Evolutionary conservation across 2,888 invertebrate species (phyloP).

Genomic region (Prenolepis imparis): DNA sequence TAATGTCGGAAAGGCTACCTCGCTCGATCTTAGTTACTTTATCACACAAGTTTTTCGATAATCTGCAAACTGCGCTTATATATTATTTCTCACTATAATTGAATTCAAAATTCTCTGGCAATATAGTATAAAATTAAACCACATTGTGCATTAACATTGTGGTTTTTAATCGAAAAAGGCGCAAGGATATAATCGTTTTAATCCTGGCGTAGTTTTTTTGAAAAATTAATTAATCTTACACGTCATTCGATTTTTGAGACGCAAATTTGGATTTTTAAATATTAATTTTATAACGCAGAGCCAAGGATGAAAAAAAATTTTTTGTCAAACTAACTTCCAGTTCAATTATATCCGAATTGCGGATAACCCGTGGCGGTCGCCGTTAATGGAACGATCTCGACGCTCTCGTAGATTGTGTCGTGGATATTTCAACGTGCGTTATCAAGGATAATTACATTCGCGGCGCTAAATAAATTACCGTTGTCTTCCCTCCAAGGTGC

Average conservation of each 20-base stretch:
- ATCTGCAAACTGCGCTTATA: neutral
- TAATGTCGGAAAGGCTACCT: slow-evolving; percentile 25
- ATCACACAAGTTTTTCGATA: neutral
- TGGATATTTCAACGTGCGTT: slow-evolving; percentile 37
- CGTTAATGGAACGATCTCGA: slow-evolving; percentile 69
- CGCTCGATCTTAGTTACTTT: slow-evolving; percentile 21
- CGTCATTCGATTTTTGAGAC: slow-evolving; percentile 17
- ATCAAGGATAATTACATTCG: slow-evolving; percentile 20
- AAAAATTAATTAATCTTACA: neutral
- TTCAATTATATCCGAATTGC: slow-evolving; percentile 65
- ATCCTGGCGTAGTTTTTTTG: neutral
- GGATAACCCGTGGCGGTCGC: slow-evolving; percentile 65
- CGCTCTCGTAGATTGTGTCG: slow-evolving; percentile 27
- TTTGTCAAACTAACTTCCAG: slow-evolving; percentile 61
- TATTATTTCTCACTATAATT: neutral
- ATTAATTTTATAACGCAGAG: slow-evolving; percentile 5
- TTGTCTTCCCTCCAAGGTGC: neutral
- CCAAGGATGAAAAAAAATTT: slow-evolving; percentile 55
- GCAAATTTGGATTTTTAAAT: slow-evolving; percentile 9
- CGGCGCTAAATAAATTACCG: slow-evolving; percentile 6
- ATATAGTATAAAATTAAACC: neutral
- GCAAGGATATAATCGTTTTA: neutral
- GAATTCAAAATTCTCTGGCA: neutral
- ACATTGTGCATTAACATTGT: neutral
- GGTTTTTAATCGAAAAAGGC: neutral